Conservation (phyloP, 2,113 vertebrate genomes). For the Falcunculus frontatus region DNA sequence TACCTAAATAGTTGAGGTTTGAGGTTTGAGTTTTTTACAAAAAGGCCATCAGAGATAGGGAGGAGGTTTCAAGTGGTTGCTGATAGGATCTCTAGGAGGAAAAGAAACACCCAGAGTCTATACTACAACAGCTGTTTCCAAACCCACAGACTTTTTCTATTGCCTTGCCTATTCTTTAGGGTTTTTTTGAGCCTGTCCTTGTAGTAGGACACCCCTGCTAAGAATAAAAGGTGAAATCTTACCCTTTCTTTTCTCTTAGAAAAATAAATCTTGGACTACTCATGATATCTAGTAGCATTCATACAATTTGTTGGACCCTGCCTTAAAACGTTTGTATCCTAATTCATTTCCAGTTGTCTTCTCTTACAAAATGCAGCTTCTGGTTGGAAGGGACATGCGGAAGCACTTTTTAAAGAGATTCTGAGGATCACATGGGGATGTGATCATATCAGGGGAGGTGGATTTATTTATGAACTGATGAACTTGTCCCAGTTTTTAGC, state of each 20-base stretch:
- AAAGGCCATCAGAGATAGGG: neutral
- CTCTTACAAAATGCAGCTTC: neutral
- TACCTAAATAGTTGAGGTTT: neutral
- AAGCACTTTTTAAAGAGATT: neutral
- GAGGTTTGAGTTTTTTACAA: neutral
- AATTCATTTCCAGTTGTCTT: neutral
- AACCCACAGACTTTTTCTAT: neutral
- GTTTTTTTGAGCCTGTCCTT: neutral
- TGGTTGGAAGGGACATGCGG: neutral
- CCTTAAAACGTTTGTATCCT: neutral
- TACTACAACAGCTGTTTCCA: neutral
- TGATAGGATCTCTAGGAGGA: neutral
- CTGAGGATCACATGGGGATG: neutral
- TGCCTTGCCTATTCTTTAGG: neutral
- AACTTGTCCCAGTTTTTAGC: neutral
- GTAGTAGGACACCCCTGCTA: neutral
- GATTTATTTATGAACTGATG: neutral
- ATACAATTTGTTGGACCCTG: neutral
- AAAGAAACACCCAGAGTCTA: neutral
- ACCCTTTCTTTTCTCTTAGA: neutral
- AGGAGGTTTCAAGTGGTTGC: fast-evolving
- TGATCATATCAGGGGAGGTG: neutral
- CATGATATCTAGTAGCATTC: neutral
- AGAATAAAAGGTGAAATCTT: neutral
- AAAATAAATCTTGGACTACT: neutral